Percentiles rank a stretch among this genome's conserved stretches.
Evolutionary conservation across 2,113 vertebrate species (phyloP).

Genomic region (Scophthalmus maximus): DNA sequence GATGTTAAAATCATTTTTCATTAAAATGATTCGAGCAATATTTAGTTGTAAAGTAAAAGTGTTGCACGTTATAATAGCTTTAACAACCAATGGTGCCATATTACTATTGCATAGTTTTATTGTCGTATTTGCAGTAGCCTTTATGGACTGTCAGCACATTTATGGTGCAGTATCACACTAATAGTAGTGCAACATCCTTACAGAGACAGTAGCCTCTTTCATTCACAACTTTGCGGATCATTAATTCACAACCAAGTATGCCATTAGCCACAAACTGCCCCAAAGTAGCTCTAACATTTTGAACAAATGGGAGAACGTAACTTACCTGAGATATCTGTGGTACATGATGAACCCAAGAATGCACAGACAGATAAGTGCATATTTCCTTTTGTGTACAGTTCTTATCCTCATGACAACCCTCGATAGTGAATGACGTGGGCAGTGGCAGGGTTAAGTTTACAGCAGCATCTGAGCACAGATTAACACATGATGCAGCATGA

Average conservation of each 20-base stretch:
- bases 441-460: background rate
- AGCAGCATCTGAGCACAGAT: slow-evolving; percentile 37
- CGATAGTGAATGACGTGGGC: slow-evolving; percentile 22
- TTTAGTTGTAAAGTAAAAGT: background rate
- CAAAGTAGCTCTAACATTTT: background rate
- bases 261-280: background rate
- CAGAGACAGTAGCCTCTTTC: background rate
- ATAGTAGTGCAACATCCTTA: background rate
- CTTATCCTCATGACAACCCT: slow-evolving; percentile 77
- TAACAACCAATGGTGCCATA: background rate
- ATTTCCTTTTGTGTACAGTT: slow-evolving; percentile 73
- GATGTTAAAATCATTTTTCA: background rate
- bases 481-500: slow-evolving; percentile 12
- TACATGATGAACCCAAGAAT: slow-evolving; percentile 74
- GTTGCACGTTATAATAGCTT: background rate
- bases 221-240: background rate
- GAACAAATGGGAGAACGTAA: slow-evolving; percentile 50
- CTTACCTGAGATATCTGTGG: slow-evolving; percentile 79
- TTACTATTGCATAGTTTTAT: background rate
- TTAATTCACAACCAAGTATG: background rate
- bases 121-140: background rate
- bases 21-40: background rate
- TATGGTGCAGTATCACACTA: background rate
- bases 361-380: slow-evolving; percentile 71
- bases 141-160: background rate